Evolutionary conservation across 2,888 invertebrate species (phyloP).

Genomic region (Leucoma salicis): DNA sequence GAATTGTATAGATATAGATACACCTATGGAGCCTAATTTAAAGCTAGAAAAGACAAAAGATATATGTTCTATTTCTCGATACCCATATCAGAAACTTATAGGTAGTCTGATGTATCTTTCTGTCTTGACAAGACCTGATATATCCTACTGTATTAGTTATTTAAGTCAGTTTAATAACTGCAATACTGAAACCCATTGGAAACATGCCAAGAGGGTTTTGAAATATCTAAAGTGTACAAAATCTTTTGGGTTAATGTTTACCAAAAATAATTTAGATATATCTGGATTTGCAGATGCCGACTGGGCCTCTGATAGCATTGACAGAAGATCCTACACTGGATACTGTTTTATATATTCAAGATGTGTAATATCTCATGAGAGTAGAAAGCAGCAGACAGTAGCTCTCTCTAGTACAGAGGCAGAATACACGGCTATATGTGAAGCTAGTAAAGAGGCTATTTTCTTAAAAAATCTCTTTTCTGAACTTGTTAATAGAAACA

Average conservation of each 20-base stretch:
- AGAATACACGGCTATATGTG: not conserved
- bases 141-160: no score
- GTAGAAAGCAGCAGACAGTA: not conserved
- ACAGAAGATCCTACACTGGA: not conserved
- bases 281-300: not conserved
- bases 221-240: not conserved
- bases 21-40: conserved; percentile 30
- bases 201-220: not conserved
- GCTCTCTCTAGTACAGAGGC: not conserved
- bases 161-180: not conserved
- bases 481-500: conserved; percentile 4
- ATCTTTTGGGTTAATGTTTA: not conserved
- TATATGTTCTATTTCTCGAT: conserved; percentile 7
- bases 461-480: conserved; percentile 7
- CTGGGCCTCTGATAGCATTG: not conserved
- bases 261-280: conserved; percentile 1
- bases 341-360: not conserved
- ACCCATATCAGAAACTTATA: conserved; percentile 11
- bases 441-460: not conserved
- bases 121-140: no score
- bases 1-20: conserved; percentile 8
- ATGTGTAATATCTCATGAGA: not conserved
- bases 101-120: no score
- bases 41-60: conserved; percentile 11
- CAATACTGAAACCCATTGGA: not conserved